Evolutionary conservation across 2,888 invertebrate genomes (phyloP).

Genomic region (Eristalis tenax): DNA sequence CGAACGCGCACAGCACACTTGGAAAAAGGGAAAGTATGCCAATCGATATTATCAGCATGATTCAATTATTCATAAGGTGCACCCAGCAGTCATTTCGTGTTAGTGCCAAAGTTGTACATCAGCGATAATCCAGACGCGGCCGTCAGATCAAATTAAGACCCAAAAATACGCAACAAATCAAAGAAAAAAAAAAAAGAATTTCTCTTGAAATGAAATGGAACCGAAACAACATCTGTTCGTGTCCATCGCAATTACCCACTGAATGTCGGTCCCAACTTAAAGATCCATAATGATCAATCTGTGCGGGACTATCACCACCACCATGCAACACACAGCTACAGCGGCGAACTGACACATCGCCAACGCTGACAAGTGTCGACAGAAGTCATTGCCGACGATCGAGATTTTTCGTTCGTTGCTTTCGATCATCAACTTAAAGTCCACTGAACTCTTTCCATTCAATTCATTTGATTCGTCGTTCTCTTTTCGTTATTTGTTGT

Average conservation of each 20-base stretch:
- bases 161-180: conserved; percentile 1
- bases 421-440: conserved; percentile 48
- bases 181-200: too few species aligned
- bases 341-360: not conserved
- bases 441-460: conserved; percentile 54
- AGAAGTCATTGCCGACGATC: conserved; percentile 8
- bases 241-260: not conserved
- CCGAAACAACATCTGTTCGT: conserved; percentile 9
- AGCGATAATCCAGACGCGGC: not conserved
- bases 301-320: not conserved
- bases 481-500: not conserved
- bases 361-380: not conserved
- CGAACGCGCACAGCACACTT: not conserved
- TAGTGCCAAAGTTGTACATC: not conserved
- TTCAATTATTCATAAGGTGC: conserved; percentile 29
- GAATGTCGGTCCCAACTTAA: not conserved
- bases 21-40: conserved; percentile 24
- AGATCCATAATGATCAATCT: conserved; percentile 5
- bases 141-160: not conserved
- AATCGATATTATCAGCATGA: conserved; percentile 16
- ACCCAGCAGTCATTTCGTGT: not conserved
- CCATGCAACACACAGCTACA: not conserved
- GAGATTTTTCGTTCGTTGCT: conserved; percentile 3
- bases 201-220: not conserved
- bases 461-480: not conserved